phyloP scores from a whole-genome alignment of 2,888 invertebrate species.

The Poecilobothrus nobilitatus region DNA sequence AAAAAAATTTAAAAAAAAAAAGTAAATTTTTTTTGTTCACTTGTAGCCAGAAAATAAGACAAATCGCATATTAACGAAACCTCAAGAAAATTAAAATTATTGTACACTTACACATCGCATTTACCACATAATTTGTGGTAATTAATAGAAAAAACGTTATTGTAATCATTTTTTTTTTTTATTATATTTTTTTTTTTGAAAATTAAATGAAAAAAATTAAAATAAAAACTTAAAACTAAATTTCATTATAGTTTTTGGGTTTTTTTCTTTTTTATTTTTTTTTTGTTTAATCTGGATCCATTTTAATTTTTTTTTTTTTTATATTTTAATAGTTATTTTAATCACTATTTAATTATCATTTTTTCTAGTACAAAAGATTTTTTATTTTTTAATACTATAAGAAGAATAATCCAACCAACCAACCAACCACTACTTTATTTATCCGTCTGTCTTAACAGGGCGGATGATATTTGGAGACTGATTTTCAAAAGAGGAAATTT shows the following conservation, averaged over 20 bases:
- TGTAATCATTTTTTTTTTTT: background rate
- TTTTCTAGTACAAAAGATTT: background rate
- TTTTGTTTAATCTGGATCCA: background rate
- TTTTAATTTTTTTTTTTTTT: background rate
- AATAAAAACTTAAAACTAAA: background rate
- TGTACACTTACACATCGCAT: constrained; percentile 9
- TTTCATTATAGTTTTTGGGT: background rate
- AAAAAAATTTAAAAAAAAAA: too few species aligned
- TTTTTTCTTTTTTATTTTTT: too few species aligned
- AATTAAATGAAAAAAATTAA: background rate
- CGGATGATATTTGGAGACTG: constrained; percentile 6
- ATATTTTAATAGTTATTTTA: background rate
- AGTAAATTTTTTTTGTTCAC: background rate
- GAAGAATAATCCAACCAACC: too few species aligned
- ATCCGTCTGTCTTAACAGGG: background rate
- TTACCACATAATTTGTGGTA: background rate
- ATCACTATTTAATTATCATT: background rate
- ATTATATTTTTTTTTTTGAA: background rate
- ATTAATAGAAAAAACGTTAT: background rate
- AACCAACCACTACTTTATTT: background rate
- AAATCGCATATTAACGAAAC: background rate
- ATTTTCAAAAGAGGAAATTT: constrained; percentile 1
- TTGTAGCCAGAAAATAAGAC: background rate
- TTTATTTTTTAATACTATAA: too few species aligned
- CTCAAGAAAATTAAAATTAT: background rate